Evolutionary conservation across 2,797 vertebrate species (phyloP).

Genomic region (Leptodactylus fallax): DNA sequence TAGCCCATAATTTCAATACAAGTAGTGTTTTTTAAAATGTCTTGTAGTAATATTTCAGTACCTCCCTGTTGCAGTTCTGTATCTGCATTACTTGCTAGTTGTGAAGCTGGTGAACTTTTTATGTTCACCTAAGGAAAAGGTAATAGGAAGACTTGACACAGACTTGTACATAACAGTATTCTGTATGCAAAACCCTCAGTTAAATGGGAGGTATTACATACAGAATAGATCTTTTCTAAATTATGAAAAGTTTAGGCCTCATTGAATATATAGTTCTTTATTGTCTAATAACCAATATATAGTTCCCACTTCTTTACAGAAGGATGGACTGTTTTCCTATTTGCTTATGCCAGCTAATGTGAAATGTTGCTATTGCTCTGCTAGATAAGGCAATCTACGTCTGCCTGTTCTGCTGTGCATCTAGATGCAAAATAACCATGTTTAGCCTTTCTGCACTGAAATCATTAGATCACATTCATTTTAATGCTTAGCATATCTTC

Average conservation of each 20-base stretch:
- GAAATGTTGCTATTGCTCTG: conserved; percentile 24
- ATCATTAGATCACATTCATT: conserved; percentile 22
- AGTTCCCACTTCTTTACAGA: background rate
- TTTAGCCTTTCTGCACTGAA: background rate
- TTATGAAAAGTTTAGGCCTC: conserved; percentile 19
- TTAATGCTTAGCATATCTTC: conserved; percentile 35
- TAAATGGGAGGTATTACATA: background rate
- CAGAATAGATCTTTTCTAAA: background rate
- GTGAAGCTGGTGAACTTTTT: background rate
- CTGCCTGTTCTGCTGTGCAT: conserved; percentile 25
- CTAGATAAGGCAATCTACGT: conserved; percentile 16
- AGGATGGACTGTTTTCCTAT: conserved; percentile 27
- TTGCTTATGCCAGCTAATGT: conserved; percentile 28
- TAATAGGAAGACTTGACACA: background rate
- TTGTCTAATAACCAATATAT: conserved; percentile 32
- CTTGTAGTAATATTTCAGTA: background rate
- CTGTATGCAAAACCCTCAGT: background rate
- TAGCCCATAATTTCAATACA: background rate
- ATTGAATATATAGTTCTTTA: background rate
- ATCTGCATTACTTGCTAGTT: background rate
- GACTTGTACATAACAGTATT: background rate
- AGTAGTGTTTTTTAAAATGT: background rate
- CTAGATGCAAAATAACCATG: background rate
- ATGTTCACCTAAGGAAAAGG: background rate
- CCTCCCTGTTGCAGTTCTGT: too few relatives aligned